These are phyloP conservation scores for Subacronicta megacephala DNA, from an alignment of 2,888 invertebrate species.

Conservation along the genomic window DNA sequence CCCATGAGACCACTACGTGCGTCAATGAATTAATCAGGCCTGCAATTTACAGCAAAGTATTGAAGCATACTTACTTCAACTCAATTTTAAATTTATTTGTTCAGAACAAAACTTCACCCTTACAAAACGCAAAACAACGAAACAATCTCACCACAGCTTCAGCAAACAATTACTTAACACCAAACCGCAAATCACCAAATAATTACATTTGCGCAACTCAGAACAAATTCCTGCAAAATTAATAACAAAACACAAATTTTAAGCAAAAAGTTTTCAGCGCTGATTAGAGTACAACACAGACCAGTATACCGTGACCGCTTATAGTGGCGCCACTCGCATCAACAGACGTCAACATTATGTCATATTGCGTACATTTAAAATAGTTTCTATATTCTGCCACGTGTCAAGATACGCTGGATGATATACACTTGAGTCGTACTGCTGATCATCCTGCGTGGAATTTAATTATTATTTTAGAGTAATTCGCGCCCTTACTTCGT, in stretches of 20 bases:
- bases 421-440: constrained; percentile 68
- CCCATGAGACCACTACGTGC: too few species aligned
- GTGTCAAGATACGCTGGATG: constrained; percentile 9
- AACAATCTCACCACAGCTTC: constrained; percentile 40
- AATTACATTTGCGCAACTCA: constrained; percentile 51
- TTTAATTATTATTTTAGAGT: constrained; percentile 68
- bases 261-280: constrained; percentile 60
- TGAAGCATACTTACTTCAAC: constrained; percentile 19
- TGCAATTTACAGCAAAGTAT: constrained; percentile 14
- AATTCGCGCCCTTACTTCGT: constrained; percentile 67
- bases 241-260: constrained; percentile 53
- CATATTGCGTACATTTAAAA: constrained; percentile 16
- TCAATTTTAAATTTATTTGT: constrained; percentile 3
- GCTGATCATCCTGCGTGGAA: constrained; percentile 64
- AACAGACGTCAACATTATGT: constrained; percentile 14
- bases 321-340: constrained; percentile 15
- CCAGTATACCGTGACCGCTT: constrained; percentile 24
- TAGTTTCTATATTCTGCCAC: constrained; percentile 25
- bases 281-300: constrained; percentile 59
- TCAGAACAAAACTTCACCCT: constrained; percentile 4
- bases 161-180: constrained; percentile 54
- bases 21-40: too few species aligned
- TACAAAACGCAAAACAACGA: constrained; percentile 27
- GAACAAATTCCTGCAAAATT: constrained; percentile 50
- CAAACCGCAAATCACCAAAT: constrained; percentile 55